Evolutionary conservation across 1,140 invertebrate genomes (phyloP), one percentile per base, ranked within the genome.

Genomic region (Dendrolimus punctatus): DNA sequence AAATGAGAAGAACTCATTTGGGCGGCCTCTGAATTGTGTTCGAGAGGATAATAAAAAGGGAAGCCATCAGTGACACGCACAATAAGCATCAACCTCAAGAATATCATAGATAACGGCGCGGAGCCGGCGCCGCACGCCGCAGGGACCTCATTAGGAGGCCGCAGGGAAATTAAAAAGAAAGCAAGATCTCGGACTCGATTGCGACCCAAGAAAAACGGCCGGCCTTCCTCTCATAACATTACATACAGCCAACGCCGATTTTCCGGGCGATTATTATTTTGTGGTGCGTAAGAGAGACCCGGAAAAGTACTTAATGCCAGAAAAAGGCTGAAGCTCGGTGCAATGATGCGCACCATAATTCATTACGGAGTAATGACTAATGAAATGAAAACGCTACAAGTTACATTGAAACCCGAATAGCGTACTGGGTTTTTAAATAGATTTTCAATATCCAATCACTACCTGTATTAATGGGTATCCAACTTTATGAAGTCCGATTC

Each of bases 151-250:
- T 86, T 86, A 86, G 83, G 77, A 76, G 81, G 70, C 87, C 85
- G 76, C 79, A 82, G 87, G 87, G 85, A 88, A 88, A 88, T 88
- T 87, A 88, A 85, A 88, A 87, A 85, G 81, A 85, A 86, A 87
- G 76, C 80, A 83, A 87, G 80, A 80, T 77, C 76, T 83, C 76
- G 83, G 83, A 88, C 80, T 81, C 80, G 76, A 86, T 84, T 86
- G 79, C 76, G 69, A 68, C 65, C 62, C 72, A 68, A 78, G 79
- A 81, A 73, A 81, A 80, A 81, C 77, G 74, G 65, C 65, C 62
- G 73, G 66, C 71, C 77, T 77, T 77, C 79, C 76, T 76, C 82
- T 83, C 80, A 81, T 83, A 84, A 83, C 83, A 81, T 86, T 86
- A 86, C 83, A 84, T 86, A 84, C 83, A 86, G 83, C 75, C 74